Conservation (phyloP, 2,797 vertebrate species). For the Martes flavigula region DNA sequence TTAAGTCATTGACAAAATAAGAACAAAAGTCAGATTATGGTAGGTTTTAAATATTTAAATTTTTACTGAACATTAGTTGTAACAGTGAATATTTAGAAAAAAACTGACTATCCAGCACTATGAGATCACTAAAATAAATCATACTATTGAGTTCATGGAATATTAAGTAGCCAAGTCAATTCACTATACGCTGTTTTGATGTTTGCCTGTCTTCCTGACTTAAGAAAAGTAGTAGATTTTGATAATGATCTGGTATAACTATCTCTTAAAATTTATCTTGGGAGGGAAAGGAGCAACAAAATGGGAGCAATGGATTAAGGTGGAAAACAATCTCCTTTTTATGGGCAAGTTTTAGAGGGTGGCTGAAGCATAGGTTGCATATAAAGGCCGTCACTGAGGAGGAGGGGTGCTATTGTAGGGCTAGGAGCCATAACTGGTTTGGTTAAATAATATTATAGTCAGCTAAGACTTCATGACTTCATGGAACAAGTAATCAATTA, state of each 20-base stretch:
- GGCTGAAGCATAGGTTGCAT: background rate
- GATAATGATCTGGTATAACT: background rate
- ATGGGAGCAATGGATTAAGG: background rate
- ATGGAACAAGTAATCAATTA: background rate
- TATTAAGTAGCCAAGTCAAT: background rate
- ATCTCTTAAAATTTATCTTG: background rate
- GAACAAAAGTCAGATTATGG: background rate
- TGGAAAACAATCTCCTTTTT: background rate
- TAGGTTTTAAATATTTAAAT: constrained; percentile 2
- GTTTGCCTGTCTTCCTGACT: background rate
- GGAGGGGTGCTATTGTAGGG: rapidly evolving
- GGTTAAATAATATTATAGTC: background rate
- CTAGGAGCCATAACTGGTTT: background rate
- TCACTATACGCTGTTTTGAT: background rate
- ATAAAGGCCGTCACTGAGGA: background rate
- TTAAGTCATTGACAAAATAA: background rate
- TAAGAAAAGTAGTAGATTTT: background rate
- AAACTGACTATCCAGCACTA: background rate
- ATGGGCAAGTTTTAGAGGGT: background rate
- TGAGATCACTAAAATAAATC: background rate
- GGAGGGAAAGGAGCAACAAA: background rate
- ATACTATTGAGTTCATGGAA: background rate
- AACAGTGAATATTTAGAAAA: background rate
- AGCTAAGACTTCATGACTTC: background rate
- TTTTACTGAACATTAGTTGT: background rate